Evolutionary conservation across 2,797 vertebrate species (phyloP), one percentile per base, ranked within the genome.

Genomic region (Falco concolor): DNA sequence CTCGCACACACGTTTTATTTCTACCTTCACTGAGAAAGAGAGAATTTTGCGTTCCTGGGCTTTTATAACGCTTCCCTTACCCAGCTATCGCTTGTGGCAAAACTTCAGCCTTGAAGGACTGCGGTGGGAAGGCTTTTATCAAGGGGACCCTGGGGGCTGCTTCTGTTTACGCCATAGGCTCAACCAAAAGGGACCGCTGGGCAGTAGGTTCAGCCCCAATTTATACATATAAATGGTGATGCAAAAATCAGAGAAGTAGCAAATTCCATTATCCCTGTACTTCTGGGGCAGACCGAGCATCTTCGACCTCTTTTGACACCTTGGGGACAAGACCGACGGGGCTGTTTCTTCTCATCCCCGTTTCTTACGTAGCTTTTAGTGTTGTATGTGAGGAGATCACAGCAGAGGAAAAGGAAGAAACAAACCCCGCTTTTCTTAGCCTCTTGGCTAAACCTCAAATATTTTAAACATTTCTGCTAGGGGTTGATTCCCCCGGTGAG

Each of bases 401-500:
- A 78, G 69, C 79, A 52, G 45, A 78, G 69, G 70, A 60, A 75
- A 84, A 60, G 21, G 16, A 86, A 84, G 81, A 92, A 8, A 47
- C 49, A 78, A 80, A 78, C 42, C 9, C 20, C 72, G 85, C 78
- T 89, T 74, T 96, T 72, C 61, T 75, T 40, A 60, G 65, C 30
- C 25, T 78, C 54, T 73, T 92, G 91, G 91, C 92, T 68, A 40
- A 75, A 83, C 7, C 50, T 65, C 82, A 73, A 72, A 28, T 59
- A 65, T 78, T 81, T 94, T 52, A 86, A 95, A 59, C 76, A 73
- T 80, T 92, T 91, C 73, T 95, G 78, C 73, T 40, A 59, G 42
- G 36, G 61, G 22, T 3, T 74, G 81, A 47, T 75, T 75, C 45
- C 81, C 57, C 53, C 56, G 68, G 78, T 0, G 2, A 90, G 74